Percentiles rank a stretch among this genome's conserved stretches.
Evolutionary conservation across 1,140 invertebrate species (phyloP).

Genomic region (Drosophila leontia): DNA sequence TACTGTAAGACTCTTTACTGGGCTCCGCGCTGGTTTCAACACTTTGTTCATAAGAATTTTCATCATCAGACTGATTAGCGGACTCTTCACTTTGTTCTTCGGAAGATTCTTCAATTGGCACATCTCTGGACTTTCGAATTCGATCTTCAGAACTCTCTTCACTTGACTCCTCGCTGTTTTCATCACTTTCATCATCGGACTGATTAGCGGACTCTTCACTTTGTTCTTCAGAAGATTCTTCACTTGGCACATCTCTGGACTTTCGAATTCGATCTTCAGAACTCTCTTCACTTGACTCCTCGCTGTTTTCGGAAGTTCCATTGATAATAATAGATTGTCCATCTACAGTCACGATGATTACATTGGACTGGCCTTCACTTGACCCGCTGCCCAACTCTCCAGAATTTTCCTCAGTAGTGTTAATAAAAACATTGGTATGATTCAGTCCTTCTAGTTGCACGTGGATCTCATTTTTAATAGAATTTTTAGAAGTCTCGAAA

Average conservation of each 20-base stretch:
- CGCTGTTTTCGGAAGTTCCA: too few species aligned
- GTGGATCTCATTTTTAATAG: neutral
- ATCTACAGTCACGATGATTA: neutral
- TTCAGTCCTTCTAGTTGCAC: neutral
- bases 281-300: neutral
- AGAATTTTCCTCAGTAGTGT: neutral
- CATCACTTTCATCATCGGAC: neutral
- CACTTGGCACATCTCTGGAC: neutral
- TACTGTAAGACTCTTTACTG: too few species aligned
- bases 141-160: neutral
- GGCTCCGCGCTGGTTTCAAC: too few species aligned
- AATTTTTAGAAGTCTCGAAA: neutral
- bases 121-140: neutral
- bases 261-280: neutral
- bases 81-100: too few species aligned
- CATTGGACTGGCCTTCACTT: neutral
- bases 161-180: too few species aligned
- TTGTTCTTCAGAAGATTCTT: neutral
- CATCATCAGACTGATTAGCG: neutral
- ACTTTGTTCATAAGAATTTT: too few species aligned
- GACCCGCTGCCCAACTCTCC: neutral
- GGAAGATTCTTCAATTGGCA: neutral
- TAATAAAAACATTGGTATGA: neutral
- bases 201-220: neutral
- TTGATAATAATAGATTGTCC: neutral